phyloP scores from a whole-genome alignment of 2,797 vertebrate genomes.

The Channallabes apus region DNA sequence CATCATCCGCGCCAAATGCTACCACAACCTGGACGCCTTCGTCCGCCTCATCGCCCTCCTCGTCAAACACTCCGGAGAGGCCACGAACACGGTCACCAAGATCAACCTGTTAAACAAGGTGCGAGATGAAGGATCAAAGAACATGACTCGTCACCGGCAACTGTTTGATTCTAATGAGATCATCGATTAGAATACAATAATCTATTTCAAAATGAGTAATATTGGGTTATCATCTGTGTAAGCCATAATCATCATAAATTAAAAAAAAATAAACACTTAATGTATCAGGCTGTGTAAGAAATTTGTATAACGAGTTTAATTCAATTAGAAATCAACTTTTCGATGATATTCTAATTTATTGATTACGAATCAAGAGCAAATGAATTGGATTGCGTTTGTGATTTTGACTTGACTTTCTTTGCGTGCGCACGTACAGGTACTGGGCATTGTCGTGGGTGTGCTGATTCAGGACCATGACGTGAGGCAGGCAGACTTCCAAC shows the following conservation, averaged over 20 bases:
- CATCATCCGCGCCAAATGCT: constrained; percentile 98
- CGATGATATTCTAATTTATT: too few relatives aligned
- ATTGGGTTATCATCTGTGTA: too few relatives aligned
- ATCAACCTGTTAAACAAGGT: constrained; percentile 99
- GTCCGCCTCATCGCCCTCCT: constrained; percentile 94
- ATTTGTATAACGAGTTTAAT: too few relatives aligned
- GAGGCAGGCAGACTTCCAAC: constrained; percentile 96
- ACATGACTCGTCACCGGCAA: background rate
- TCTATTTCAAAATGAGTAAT: too few relatives aligned
- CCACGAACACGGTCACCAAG: constrained; percentile 98
- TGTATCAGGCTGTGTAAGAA: too few relatives aligned
- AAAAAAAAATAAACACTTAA: too few relatives aligned
- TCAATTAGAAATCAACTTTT: too few relatives aligned
- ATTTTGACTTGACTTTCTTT: background rate
- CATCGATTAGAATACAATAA: too few relatives aligned
- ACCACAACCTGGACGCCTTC: constrained; percentile 97
- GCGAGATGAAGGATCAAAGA: background rate
- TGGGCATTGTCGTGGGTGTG: constrained; percentile 97
- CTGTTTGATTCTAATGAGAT: background rate
- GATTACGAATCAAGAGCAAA: too few relatives aligned
- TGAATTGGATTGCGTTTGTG: too few relatives aligned
- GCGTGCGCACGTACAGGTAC: constrained; percentile 74
- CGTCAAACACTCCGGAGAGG: constrained; percentile 98
- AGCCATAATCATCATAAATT: too few relatives aligned
- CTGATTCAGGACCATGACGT: constrained; percentile 97